Base-by-base conservation (phyloP, 2,888 invertebrate species). In the Seladonia tumulorum region DNA sequence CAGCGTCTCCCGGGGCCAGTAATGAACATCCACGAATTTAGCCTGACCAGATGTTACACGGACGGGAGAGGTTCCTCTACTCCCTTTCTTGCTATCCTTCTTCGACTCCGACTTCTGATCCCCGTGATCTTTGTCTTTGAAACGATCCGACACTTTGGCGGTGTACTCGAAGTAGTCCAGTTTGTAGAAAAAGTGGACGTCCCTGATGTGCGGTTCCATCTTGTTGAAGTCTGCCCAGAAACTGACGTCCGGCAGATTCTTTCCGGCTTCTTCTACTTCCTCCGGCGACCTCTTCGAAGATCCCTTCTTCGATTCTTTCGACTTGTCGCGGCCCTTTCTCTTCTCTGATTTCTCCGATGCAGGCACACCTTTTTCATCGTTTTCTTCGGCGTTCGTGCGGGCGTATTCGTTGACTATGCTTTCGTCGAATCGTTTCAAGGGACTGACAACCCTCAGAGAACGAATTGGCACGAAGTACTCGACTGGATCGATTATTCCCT, bases 171-270 rank as follows among this genome's bases (percentile, higher is more conserved):
- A 93, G 68, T 91, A 90, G 18, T 89, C 89, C 5, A 78, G 60
- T 35, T 91, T 91, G 53, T 93, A 93, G 63, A 91, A 92, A 18
- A 93, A 74, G 10, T 91, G 77, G 10, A 92, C 57, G 45, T 91
- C 81, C 12, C 77, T 91, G 3, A 93, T 25, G 68, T 87, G 83
- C 0, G 84, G 73, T 7, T 88, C 85, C 57, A 93, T 82, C 82
- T 90, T 92, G 68, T 92, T 92, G 76, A 93, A 93, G 57, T 93
- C 93, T 0, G 77, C 82, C 93, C 93, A 93, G 25, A 88, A 76
- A n/a, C 87, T 83, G 22, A 87, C 76, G 7, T 90, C 89, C 12
- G 47, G 68, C 0, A 29, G 5, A 25, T 16, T 16, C 2, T 2
- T 63, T 16, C 0, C 25, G 29, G 12, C 25, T 25, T 63, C 25